Evolutionary conservation across 1,140 invertebrate species (phyloP).

Genomic region (Colletes latitarsis): DNA sequence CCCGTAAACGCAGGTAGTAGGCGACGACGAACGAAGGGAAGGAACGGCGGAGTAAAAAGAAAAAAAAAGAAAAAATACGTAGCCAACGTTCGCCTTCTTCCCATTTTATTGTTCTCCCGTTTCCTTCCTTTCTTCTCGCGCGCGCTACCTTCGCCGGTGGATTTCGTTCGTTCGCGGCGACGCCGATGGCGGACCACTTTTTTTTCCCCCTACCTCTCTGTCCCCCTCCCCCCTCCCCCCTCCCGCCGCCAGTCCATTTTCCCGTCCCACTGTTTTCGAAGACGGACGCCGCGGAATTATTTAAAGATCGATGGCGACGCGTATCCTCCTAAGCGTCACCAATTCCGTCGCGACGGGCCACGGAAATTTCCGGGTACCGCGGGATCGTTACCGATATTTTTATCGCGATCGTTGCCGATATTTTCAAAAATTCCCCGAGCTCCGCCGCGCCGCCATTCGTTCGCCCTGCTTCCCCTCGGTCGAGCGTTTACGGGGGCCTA

Average conservation of each 20-base stretch:
- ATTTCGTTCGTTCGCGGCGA: conserved; percentile 3
- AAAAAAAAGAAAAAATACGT: neutral
- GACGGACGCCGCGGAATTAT: conserved; percentile 15
- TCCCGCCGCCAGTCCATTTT: neutral
- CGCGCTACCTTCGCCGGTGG: conserved; percentile 6
- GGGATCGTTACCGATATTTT: conserved; percentile 1
- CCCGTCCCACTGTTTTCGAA: neutral
- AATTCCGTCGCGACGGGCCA: no score
- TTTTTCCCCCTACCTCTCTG: neutral
- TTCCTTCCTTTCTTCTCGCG: conserved; percentile 10
- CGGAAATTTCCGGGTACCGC: conserved; percentile 3
- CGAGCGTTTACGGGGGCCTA: conserved; percentile 38
- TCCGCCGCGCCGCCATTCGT: neutral
- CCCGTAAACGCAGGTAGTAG: conserved; percentile 38
- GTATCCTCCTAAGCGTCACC: neutral
- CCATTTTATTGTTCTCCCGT: conserved; percentile 33
- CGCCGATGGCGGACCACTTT: neutral
- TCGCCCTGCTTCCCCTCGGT: conserved; percentile 18
- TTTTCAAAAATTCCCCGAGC: neutral
- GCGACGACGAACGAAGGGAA: neutral
- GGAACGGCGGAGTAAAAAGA: no score
- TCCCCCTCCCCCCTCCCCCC: neutral
- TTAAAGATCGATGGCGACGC: conserved; percentile 15
- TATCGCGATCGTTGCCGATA: conserved; percentile 10
- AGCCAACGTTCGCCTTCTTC: conserved; percentile 30